A percentile compares a stretch with the other conserved stretches of the same genome.
Evolutionary conservation across 2,797 vertebrate genomes (phyloP).

Genomic region (Sebastes iracundus): DNA sequence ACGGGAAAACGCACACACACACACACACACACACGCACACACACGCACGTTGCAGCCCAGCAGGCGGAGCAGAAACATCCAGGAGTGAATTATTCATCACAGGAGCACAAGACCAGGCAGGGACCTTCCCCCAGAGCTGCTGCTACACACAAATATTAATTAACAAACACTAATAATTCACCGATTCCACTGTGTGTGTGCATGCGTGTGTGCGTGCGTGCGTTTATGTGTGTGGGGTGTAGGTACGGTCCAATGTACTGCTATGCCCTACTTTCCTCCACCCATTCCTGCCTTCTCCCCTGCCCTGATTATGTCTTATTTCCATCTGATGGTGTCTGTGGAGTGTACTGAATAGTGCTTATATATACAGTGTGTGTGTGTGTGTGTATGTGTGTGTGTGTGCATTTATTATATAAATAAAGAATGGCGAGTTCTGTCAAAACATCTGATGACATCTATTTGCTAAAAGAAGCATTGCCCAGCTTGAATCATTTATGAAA

Average conservation of each 20-base stretch:
- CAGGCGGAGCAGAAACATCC: conserved; percentile 34
- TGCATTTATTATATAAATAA: background rate
- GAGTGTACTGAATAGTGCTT: conserved; percentile 16
- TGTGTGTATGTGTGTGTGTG: background rate
- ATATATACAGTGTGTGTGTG: background rate
- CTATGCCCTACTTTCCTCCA: conserved; percentile 55
- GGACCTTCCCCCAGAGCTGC: conserved; percentile 40
- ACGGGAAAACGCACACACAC: background rate
- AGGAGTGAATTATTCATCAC: conserved; percentile 70
- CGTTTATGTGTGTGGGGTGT: background rate
- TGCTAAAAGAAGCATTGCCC: background rate
- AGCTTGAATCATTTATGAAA: conserved; percentile 20
- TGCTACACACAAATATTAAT: conserved; percentile 54
- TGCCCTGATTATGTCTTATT: conserved; percentile 66
- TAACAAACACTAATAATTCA: conserved; percentile 66
- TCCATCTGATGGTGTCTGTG: conserved; percentile 47
- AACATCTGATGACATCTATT: conserved; percentile 12
- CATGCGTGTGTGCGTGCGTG: background rate
- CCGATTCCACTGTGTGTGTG: conserved; percentile 10
- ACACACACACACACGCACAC: background rate
- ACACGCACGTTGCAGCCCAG: conserved; percentile 3
- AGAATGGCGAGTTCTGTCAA: background rate
- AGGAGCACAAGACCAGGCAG: conserved; percentile 32
- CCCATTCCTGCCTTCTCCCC: conserved; percentile 16
- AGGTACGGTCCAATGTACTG: conserved; percentile 16